Conservation (phyloP, 2,888 invertebrate species). For the Lumbricus terrestris region DNA sequence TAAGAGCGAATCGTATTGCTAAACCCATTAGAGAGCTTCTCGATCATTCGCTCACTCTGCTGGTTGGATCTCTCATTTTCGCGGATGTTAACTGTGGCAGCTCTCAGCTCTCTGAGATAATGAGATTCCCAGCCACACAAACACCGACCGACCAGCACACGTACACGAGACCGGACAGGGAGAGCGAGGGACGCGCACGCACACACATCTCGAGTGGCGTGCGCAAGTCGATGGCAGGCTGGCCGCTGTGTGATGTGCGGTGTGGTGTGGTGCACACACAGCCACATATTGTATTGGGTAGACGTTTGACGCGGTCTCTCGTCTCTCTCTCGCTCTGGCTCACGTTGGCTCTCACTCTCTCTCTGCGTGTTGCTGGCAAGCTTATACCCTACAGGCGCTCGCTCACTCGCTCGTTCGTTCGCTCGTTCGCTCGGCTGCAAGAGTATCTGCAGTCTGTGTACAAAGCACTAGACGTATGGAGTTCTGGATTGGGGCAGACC, state of each 20-base stretch:
- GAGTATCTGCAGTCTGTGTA: background rate
- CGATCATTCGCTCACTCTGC: slow-evolving; percentile 13
- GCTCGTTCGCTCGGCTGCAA: background rate
- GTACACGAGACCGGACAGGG: background rate
- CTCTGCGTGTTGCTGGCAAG: background rate
- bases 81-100: background rate
- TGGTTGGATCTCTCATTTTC: background rate
- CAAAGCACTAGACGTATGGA: slow-evolving; percentile 6
- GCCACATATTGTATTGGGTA: slow-evolving; percentile 9
- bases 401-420: background rate
- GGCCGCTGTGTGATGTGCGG: background rate
- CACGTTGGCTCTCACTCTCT: background rate
- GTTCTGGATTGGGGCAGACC: slow-evolving; percentile 3
- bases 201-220: background rate
- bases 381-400: background rate
- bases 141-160: background rate
- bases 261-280: background rate
- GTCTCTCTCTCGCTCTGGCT: background rate
- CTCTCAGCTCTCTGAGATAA: background rate
- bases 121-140: background rate
- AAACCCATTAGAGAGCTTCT: background rate
- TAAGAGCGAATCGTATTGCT: background rate
- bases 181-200: background rate
- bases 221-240: background rate
- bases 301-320: slow-evolving; percentile 3